Evolutionary conservation across 2,113 vertebrate species (phyloP).

Genomic region (Oriolus oriolus): DNA sequence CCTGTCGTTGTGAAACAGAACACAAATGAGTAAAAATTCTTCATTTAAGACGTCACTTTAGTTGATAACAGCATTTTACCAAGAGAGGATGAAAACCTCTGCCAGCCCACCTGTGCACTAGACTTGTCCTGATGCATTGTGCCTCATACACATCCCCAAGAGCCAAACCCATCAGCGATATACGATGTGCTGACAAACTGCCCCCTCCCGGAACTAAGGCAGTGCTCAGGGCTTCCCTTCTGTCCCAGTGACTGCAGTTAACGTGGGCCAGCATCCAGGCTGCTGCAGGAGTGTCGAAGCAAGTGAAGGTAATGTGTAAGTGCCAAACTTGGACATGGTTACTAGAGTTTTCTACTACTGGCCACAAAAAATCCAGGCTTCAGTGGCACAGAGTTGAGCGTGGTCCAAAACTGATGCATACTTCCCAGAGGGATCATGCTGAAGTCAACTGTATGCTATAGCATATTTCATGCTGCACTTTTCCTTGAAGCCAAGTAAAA

Average conservation of each 20-base stretch:
- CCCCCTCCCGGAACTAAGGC: background rate
- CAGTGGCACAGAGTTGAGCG: fast-evolving
- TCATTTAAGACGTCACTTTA: background rate
- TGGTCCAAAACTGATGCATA: background rate
- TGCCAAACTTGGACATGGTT: background rate
- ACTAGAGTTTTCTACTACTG: background rate
- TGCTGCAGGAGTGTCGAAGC: background rate
- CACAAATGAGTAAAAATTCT: background rate
- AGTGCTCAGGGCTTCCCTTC: background rate
- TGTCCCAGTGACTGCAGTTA: background rate
- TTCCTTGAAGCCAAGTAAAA: background rate
- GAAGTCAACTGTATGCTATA: fast-evolving
- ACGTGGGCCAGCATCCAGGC: fast-evolving
- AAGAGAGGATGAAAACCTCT: background rate
- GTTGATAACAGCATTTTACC: background rate
- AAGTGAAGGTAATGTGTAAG: background rate
- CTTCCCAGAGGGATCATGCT: background rate
- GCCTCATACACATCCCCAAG: fast-evolving
- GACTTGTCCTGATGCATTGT: background rate
- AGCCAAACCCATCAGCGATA: background rate
- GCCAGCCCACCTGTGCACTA: background rate
- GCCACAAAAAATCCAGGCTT: background rate
- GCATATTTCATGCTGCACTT: background rate
- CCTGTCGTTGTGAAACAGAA: background rate
- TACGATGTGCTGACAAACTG: fast-evolving